Evolutionary conservation across 2,888 invertebrate genomes (phyloP), one percentile per base, ranked within the genome.

Genomic region (Drosophila sordidula): DNA sequence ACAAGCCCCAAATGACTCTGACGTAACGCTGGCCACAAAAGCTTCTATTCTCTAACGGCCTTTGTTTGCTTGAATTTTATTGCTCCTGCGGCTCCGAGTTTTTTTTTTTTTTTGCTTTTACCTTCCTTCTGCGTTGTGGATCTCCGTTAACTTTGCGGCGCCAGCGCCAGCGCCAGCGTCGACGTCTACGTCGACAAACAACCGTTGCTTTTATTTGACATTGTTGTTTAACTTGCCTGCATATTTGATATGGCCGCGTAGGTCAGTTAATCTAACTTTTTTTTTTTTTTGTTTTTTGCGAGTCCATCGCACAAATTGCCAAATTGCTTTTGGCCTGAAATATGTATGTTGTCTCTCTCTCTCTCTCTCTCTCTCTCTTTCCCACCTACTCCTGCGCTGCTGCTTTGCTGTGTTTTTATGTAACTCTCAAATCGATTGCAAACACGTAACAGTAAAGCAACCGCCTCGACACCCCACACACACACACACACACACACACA

Each of bases 341-440:
- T 29, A 29, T 29, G 8, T 29, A 8, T 8, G 1, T 29, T 29
- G 3, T 29, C 29, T 29, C 29, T 29, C 26, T 26, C 8, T 41
- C 46, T 36, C 50, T 12, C 55, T 32, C 18, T 41, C 9, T 18
- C n/a, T 16, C 34, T 42, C 25, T 12, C 18, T 11, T 14, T 42
- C 44, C 26, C 39, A 38, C 38, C 6, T 9, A 25, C 36, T 38
- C 36, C 41, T 32, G 18, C 26, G 34, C 56, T 26, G 51, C 39
- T 26, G 16, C 44, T 46, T 61, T 18, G 56, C 47, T 80, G 66
- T 72, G 64, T 85, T 81, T 85, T 89, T 85, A 85, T 85, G 76
- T 85, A 85, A 85, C 85, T 85, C 85, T 89, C 87, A 87, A 85
- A 89, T 89, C 85, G 85, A 89, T 85, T 81, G 87, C 87, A 85